Evolutionary conservation across 2,113 vertebrate species (phyloP).

Genomic region (Cisticola juncidis): DNA sequence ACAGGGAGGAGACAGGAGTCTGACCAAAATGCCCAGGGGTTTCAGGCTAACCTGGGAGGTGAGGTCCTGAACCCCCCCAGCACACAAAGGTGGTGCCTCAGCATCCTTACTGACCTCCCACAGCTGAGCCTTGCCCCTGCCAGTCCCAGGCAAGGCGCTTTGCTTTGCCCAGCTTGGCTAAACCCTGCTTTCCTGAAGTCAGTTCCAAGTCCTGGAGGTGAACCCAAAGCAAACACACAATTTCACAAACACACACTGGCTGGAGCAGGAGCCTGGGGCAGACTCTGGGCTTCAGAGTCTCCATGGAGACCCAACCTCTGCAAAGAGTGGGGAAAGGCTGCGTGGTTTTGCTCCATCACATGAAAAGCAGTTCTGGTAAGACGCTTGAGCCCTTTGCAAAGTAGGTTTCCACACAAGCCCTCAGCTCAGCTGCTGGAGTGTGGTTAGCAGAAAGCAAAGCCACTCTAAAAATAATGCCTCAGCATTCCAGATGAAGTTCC

Average conservation of each 20-base stretch:
- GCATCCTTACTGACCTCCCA: not conserved
- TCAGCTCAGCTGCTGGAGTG: constrained; percentile 2
- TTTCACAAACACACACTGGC: not conserved
- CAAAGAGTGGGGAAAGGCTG: not conserved
- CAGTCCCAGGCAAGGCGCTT: not conserved
- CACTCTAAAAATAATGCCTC: constrained; percentile 39
- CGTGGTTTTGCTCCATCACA: not conserved
- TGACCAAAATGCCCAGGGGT: not conserved
- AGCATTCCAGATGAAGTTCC: constrained; percentile 24
- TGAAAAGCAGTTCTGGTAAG: not conserved
- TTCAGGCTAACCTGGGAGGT: not conserved
- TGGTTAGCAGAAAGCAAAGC: constrained; percentile 28
- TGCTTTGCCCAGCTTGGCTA: not conserved
- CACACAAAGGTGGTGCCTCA: not conserved
- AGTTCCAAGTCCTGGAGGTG: not conserved
- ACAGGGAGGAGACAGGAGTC: not conserved
- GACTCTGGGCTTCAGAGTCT: not conserved
- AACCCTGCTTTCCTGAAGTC: not conserved
- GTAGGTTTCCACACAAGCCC: not conserved
- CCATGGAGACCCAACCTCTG: not conserved
- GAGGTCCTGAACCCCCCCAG: not conserved
- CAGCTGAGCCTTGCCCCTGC: not conserved
- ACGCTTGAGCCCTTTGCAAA: not conserved
- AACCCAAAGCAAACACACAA: constrained; percentile 2
- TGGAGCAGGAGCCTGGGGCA: not conserved